These are phyloP conservation scores for Porites lobata DNA, from an alignment of 92 coral and sea anemone species.

Conservation along the genomic window DNA sequence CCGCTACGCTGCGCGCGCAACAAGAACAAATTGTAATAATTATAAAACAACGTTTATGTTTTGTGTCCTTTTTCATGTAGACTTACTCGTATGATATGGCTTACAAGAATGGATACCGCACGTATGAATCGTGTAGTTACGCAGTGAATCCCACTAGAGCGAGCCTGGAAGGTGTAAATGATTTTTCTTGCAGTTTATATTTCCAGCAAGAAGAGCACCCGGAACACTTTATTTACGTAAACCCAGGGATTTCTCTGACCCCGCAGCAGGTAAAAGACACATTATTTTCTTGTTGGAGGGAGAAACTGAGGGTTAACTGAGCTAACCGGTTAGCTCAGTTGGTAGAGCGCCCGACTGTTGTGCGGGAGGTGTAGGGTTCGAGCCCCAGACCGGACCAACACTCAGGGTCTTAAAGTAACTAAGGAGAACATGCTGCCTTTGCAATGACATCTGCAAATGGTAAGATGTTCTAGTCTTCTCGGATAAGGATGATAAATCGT, in stretches of 20 bases:
- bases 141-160: slow-evolving; percentile 32
- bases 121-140: slow-evolving; percentile 9
- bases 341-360: no score
- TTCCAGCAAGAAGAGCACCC: slow-evolving; percentile 34
- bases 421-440: no score
- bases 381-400: no score
- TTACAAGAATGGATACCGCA: slow-evolving; percentile 41
- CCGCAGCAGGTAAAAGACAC: not conserved
- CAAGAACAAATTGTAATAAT: not conserved
- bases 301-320: no score
- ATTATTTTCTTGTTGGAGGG: no score
- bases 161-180: not conserved
- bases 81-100: slow-evolving; percentile 26
- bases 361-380: no score
- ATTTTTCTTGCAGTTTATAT: slow-evolving; percentile 1
- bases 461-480: no score
- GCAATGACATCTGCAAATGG: no score
- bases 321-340: no score
- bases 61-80: not conserved
- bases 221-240: slow-evolving; percentile 7
- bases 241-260: slow-evolving; percentile 25
- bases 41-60: not conserved
- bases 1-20: not conserved
- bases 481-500: no score
- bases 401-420: no score